Percentiles rank a stretch among this genome's conserved stretches.
These are phyloP conservation scores for Tragelaphus oryx DNA, from an alignment of 2,797 vertebrate genomes.

Conservation along the genomic window DNA sequence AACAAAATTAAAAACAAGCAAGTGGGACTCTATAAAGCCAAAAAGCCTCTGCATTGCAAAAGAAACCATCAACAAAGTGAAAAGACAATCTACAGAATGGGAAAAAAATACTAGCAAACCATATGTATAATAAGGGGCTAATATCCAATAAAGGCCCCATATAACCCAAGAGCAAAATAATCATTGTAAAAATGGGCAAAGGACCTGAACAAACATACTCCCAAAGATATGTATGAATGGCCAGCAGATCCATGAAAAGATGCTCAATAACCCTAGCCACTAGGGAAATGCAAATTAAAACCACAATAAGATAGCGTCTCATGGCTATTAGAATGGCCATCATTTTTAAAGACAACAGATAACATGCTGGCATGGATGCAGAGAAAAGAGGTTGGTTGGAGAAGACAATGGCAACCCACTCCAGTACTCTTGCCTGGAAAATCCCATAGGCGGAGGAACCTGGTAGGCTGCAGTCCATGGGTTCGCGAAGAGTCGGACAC, in stretches of 20 bases:
- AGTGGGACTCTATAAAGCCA: background rate
- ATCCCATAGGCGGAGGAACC: too few relatives aligned
- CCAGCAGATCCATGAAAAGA: background rate
- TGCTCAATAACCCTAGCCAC: background rate
- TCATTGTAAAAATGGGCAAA: background rate
- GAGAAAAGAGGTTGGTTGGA: background rate
- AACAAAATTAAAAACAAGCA: background rate
- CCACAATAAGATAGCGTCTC: background rate
- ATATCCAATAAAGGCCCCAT: background rate
- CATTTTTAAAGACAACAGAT: background rate
- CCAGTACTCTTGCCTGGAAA: too few relatives aligned
- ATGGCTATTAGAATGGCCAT: background rate
- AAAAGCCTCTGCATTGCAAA: background rate
- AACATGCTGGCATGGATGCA: background rate
- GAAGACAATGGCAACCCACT: too few relatives aligned
- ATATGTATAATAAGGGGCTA: background rate
- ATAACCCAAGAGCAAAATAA: background rate
- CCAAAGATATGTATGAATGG: background rate
- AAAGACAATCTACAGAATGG: background rate
- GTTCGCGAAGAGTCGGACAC: too few relatives aligned
- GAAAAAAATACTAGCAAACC: background rate
- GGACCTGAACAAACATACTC: background rate
- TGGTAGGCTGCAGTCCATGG: too few relatives aligned
- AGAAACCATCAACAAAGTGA: background rate
- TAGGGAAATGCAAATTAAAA: background rate